Base-by-base conservation (phyloP, 2,888 invertebrate genomes). In the Diaphora mendica region DNA sequence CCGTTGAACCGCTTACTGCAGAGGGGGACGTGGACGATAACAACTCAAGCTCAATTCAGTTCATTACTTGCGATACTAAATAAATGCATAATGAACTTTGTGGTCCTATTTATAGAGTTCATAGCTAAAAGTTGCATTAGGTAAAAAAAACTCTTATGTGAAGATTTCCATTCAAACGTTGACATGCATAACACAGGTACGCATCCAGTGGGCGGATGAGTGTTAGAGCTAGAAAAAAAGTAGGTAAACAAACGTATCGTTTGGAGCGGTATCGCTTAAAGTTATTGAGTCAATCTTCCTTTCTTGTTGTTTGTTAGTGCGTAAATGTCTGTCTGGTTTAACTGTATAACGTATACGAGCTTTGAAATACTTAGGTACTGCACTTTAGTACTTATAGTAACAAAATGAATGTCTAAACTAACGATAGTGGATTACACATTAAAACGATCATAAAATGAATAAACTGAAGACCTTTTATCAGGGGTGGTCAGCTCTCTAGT, bases 141-240 rank as follows among this genome's bases (percentile, higher is more conserved):
- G 42, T 15, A 44, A 81, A 82, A 82, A 81, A 75, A 62, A 65
- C 68, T 68, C 42, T 66, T 68, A 17, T 78, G 74, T 79, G 76
- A 77, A 78, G 79, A 81, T 84, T 82, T 85, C 86, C 84, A 88
- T 88, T 87, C 80, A 87, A 90, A 87, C 82, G 89, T 87, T 91
- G 91, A 91, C 90, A 91, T 86, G 82, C 85, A 85, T 81, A 82
- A 86, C 77, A 87, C 91, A 93, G 91, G 91, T 91, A 91, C 87
- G 72, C 82, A 77, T 89, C 85, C 82, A 88, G 90, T 90, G 88
- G 92, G 90, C 82, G 88, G 86, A 86, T 86, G 84, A 86, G 90
- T 89, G 85, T 86, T 87, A 83, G 86, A 84, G 84, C 75, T 79
- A 77, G 80, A 86, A 90, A 91, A 91, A 91, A 90, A 83, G 89